phyloP scores from a whole-genome alignment of 1,140 invertebrate genomes.

The Rhopalosiphum maidis region DNA sequence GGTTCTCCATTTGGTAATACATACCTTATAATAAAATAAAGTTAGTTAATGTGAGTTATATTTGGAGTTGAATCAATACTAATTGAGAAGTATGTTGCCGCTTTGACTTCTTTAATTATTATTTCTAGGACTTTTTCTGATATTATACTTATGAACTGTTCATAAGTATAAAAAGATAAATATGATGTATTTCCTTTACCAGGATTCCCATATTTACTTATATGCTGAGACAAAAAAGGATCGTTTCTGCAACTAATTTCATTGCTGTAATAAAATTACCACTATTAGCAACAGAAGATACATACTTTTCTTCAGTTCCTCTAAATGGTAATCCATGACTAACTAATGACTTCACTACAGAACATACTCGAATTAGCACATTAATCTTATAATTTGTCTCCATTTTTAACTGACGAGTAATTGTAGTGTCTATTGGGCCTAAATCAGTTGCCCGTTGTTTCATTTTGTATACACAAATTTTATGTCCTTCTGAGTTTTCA shows the following conservation, averaged over 20 bases:
- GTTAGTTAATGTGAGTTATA: neutral
- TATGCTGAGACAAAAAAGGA: constrained; percentile 22
- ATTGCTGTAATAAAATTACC: constrained; percentile 32
- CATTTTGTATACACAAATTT: neutral
- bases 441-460: neutral
- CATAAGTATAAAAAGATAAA: constrained; percentile 44
- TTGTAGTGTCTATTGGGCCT: neutral
- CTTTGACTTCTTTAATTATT: neutral
- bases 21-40: neutral
- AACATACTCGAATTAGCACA: constrained; percentile 11
- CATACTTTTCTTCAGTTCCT: neutral
- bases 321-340: constrained; percentile 14
- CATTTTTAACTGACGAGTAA: neutral
- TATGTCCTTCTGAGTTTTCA: constrained; percentile 27
- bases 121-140: neutral
- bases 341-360: neutral
- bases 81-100: neutral
- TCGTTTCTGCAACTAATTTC: neutral
- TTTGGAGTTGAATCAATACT: neutral
- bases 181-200: neutral
- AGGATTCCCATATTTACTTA: neutral
- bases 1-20: neutral
- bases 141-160: neutral
- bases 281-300: neutral
- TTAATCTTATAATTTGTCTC: constrained; percentile 19